Evolutionary conservation across 2,113 vertebrate species (phyloP), one percentile per base, ranked within the genome.

Genomic region (Nettapus auritus): DNA sequence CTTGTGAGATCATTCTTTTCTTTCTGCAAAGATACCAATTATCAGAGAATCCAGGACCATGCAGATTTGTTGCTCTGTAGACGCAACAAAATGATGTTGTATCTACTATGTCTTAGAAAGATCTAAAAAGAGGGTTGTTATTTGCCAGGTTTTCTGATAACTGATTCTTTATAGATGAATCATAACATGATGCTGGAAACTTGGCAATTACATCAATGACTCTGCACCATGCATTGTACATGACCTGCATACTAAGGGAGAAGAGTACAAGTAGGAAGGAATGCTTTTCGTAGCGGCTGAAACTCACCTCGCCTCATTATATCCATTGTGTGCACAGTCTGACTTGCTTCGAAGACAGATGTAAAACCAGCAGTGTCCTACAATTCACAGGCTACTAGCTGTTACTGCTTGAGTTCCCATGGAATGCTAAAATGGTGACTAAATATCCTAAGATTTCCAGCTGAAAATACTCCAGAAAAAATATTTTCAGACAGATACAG

Each of bases 121-220:
- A 18, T 67, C 36, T 78, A 83, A 95, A 95, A 89, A 88, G 29
- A 33, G 8, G 23, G 15, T 29, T 79, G 17, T 36, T 94, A 86
- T 77, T 89, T 91, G 17, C 48, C 74, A 83, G 60, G 15, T 56
- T 94, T 91, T 90, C 79, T 12, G 13, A 81, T 83, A 91, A 81
- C 55, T 91, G 85, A 33, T 40, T 79, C 55, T 80, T 77, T 86
- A 34, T 34, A 59, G 68, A 88, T 70, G 50, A 96, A 93, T 94
- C 70, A 70, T 85, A 91, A 77, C 44, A 76, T 57, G 42, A 68
- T 75, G 68, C 23, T 89, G 79, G 85, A 93, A 92, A 84, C 73
- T 87, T 89, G 81, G 66, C 75, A 92, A 73, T 84, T 87, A 55
- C 50, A 69, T 87, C 84, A 87, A 6, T 82, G 89, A 86, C 64